These are phyloP conservation scores for Tenebrio molitor DNA, from an alignment of 1,140 invertebrate genomes.

Conservation along the genomic window DNA sequence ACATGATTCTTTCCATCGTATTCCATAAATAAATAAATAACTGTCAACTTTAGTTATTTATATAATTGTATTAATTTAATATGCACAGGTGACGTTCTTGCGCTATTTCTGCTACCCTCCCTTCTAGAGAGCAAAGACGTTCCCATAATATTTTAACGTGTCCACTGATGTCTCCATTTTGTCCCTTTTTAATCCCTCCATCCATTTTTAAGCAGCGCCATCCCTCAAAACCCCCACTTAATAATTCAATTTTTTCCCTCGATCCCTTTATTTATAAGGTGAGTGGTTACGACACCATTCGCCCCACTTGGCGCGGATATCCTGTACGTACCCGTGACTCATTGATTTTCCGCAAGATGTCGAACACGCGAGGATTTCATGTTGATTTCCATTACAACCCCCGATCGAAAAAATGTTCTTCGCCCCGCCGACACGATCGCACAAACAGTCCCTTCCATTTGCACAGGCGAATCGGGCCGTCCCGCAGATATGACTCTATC, in stretches of 20 bases:
- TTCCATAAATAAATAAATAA: too few relatives aligned
- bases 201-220: too few relatives aligned
- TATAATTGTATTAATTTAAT: too few relatives aligned
- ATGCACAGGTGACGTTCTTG: too few relatives aligned
- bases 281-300: not conserved
- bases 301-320: slow-evolving; percentile 12
- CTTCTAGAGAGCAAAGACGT: too few relatives aligned
- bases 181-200: too few relatives aligned
- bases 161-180: too few relatives aligned
- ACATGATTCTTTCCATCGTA: too few relatives aligned
- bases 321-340: slow-evolving; percentile 18
- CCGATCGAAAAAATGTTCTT: slow-evolving; percentile 26
- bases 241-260: not conserved
- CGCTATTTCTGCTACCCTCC: too few relatives aligned
- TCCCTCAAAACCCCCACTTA: too few relatives aligned
- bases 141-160: too few relatives aligned
- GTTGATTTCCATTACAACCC: slow-evolving; percentile 30
- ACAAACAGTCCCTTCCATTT: not conserved
- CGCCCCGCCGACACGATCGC: not conserved
- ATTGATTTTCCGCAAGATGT: slow-evolving; percentile 37
- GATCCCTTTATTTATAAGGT: not conserved
- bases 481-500: not conserved
- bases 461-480: not conserved
- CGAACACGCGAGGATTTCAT: slow-evolving; percentile 35
- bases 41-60: too few relatives aligned